Evolutionary conservation across 2,113 vertebrate genomes (phyloP), one percentile per base, ranked within the genome.

Genomic region (Colossoma macropomum): DNA sequence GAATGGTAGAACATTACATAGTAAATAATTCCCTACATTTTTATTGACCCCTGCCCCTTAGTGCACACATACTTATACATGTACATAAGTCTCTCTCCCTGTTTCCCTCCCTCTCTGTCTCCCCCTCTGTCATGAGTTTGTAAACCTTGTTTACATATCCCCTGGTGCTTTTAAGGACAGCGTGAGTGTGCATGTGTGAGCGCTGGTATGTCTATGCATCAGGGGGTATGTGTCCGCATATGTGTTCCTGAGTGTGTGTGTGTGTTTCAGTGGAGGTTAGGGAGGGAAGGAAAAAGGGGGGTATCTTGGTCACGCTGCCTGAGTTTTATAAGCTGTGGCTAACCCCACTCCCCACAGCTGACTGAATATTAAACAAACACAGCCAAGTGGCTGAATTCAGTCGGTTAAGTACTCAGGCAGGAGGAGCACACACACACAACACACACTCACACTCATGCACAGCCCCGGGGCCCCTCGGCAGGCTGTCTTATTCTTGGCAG

Each of bases 351-450:
- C 92, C 92, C 92, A 92, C 92, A 91, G 91, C 93, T 92, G 93
- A 95, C 93, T 90, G 84, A 90, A 92, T 94, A 93, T 93, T 94
- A 95, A 95, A 94, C 91, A 95, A 93, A 95, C 93, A 95, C 82
- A 92, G 89, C 84, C 78, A 90, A 92, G 92, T 93, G 93, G 90
- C 90, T 88, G 91, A 86, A 90, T 88, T 88, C 88, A 88, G 89
- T 78, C 66, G 75, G 88, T 70, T 81, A 88, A 84, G 87, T 80
- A 87, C 81, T 90, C 86, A 81, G 91, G 82, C 89, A 74, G 80
- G 87, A 75, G 84, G 65, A 71, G 85, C 77, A 8, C 56, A 19
- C 8, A 56, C 77, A 66, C 59, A 28, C 23, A 17, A 60, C 74
- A 60, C 65, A 27, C n/a, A 71, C 56, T 30, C 76, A 21, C 81